phyloP scores from a whole-genome alignment of 2,113 vertebrate species.

The Myotis lucifugus region DNA sequence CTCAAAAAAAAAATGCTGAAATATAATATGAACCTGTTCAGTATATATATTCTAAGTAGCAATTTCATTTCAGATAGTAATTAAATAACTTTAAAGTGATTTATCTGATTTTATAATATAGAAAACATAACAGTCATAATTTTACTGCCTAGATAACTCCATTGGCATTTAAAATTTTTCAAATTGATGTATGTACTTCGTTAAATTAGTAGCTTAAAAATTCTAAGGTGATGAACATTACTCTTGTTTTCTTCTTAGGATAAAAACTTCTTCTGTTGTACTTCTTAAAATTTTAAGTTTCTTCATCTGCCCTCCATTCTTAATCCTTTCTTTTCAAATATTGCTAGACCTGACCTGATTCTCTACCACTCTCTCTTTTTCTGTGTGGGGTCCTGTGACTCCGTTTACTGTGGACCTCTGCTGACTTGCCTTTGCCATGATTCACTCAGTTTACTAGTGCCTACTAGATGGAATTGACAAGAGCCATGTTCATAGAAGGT shows the following conservation, averaged over 20 bases:
- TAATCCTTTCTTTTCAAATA: neutral
- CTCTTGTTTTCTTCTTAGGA: neutral
- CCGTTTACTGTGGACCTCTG: neutral
- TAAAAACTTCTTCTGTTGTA: neutral
- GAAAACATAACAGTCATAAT: neutral
- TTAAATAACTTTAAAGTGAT: neutral
- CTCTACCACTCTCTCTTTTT: neutral
- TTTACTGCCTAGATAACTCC: neutral
- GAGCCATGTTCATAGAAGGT: neutral
- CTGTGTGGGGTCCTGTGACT: neutral
- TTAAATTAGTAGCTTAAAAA: conserved; percentile 7
- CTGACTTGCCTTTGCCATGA: neutral
- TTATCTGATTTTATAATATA: neutral
- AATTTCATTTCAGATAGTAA: conserved; percentile 32
- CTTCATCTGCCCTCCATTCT: neutral
- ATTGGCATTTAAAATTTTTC: neutral
- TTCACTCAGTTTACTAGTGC: neutral
- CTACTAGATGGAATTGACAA: neutral
- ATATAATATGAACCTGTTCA: neutral
- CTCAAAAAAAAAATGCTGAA: neutral
- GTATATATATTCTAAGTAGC: neutral
- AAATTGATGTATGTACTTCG: neutral
- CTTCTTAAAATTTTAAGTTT: neutral
- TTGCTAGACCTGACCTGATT: neutral
- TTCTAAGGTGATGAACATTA: neutral